Base-by-base conservation (phyloP, 1,140 invertebrate species). In the Papilio helenus region DNA sequence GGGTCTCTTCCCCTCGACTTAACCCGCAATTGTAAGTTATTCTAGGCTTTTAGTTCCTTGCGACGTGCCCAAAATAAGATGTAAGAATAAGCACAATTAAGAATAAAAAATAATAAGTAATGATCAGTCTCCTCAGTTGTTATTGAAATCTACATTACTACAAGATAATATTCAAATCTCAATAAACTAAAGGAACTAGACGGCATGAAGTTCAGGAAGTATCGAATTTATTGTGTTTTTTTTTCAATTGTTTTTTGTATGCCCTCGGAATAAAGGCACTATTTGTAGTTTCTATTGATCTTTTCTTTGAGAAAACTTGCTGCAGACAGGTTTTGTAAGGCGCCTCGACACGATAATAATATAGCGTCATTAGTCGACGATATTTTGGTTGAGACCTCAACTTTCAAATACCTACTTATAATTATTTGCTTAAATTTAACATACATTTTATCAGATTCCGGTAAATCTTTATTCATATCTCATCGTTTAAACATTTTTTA, bases 331-430 rank as follows among this genome's bases (percentile, higher is more conserved):
- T 68, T 68, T 68, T 68, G 26, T 16, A 29, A 68, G 61, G 61
- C 61, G 26, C 26, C 14, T 14, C 26, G 34, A 68, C 29, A 68
- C 26, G 12, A 29, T 68, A 29, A 68, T 29, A 61, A 61, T 61
- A 61, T 26, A 68, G 61, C 61, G 4, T 68, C 61, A 68, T 68
- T 68, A 68, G 61, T 68, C 34, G 14, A 29, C 58, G 10, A 26
- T 65, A 68, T 55, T 68, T 68, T 68, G 61, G 12, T 68, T 10
- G 61, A 29, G 26, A 68, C n/a, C n/a, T 58, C n/a, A 23, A 58
- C 61, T 68, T 68, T 68, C 61, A 29, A 68, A 68, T 68, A 68
- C 61, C 61, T 29, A 68, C 61, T 68, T 68, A 46, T 14, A 16
- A 18, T 12, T 34, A 29, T 68, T 68, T 68, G 23, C 61, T 68